A percentile compares a stretch with the other conserved stretches of the same genome.
phyloP scores from a whole-genome alignment of 1,140 invertebrate genomes.

The Ostrea edulis region DNA sequence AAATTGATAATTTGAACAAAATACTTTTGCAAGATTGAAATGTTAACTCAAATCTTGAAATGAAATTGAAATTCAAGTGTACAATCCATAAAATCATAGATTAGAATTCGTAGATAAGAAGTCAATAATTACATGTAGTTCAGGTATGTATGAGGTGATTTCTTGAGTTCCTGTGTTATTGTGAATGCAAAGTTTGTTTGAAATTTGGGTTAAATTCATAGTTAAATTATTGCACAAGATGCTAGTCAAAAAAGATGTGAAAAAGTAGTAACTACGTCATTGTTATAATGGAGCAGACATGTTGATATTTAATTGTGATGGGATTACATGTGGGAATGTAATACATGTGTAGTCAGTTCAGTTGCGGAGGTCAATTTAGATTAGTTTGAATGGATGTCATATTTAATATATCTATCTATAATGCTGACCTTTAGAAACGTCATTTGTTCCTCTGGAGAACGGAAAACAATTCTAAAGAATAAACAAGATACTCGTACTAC shows the following conservation, averaged over 20 bases:
- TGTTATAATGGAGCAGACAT: background rate
- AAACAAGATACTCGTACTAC: too few species aligned
- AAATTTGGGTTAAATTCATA: background rate
- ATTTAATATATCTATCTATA: too few species aligned
- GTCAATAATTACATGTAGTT: background rate
- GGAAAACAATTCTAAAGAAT: too few species aligned
- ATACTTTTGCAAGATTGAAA: background rate
- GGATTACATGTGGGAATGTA: too few species aligned
- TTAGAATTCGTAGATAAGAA: background rate
- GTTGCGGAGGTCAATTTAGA: too few species aligned
- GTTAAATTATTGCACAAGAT: background rate
- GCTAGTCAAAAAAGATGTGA: conserved; percentile 1
- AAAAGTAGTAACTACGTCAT: background rate
- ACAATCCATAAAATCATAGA: too few species aligned
- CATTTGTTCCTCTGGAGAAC: too few species aligned
- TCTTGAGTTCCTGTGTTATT: background rate
- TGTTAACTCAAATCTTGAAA: background rate
- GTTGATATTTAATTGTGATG: too few species aligned
- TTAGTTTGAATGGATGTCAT: too few species aligned
- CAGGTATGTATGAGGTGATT: background rate
- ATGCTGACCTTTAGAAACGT: too few species aligned
- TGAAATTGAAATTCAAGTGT: too few species aligned
- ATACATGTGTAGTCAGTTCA: too few species aligned
- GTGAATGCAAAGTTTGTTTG: background rate
- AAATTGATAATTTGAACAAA: background rate